A percentile compares a stretch with the other conserved stretches of the same genome.
Conservation (phyloP, 2,113 vertebrate species). For the Embiotoca jacksoni region DNA sequence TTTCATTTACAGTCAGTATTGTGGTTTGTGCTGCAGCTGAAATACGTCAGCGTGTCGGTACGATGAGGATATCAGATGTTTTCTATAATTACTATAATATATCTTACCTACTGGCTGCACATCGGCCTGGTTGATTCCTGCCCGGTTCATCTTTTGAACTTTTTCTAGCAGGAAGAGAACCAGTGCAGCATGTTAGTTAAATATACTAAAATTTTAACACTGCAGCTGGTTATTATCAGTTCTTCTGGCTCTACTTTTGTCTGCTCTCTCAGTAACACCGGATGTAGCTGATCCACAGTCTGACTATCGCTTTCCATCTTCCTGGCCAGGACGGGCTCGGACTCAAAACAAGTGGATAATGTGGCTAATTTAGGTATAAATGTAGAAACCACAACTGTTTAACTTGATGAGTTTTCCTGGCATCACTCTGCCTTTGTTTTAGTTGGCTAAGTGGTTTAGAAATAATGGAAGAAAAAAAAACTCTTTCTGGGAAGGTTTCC, state of each 20-base stretch:
- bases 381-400: background rate
- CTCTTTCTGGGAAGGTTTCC: too few species aligned
- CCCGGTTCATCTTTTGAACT: slow-evolving; percentile 79
- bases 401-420: too few species aligned
- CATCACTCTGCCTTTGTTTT: too few species aligned
- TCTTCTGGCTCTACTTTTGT: background rate
- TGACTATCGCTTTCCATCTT: slow-evolving; percentile 19
- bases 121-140: slow-evolving; percentile 83
- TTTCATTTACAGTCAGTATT: too few species aligned
- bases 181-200: background rate
- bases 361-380: background rate
- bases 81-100: background rate
- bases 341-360: background rate
- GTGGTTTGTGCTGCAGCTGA: too few species aligned
- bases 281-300: background rate
- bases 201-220: background rate
- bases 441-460: too few species aligned
- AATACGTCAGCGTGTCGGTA: too few species aligned
- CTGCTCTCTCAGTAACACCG: background rate
- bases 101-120: slow-evolving; percentile 83
- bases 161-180: slow-evolving; percentile 63
- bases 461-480: too few species aligned
- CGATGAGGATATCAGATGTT: too few species aligned
- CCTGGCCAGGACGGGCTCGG: slow-evolving; percentile 1
- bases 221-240: background rate